Conservation (phyloP, 92 coral and sea anemone genomes). For the Siderastrea siderea region DNA sequence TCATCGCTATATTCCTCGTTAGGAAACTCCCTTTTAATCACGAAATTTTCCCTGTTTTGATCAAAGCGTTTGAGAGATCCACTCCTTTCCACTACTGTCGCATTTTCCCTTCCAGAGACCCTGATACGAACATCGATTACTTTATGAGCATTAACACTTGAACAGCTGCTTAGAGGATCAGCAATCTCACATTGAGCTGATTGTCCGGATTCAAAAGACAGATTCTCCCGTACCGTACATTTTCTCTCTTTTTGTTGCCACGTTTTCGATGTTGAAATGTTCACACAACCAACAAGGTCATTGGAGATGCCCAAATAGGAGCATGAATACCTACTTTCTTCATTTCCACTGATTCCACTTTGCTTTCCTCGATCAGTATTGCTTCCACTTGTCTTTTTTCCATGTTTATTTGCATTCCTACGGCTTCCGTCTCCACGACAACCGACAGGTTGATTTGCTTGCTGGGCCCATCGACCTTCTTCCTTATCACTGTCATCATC, state of each 20-base stretch:
- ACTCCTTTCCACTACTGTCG: background rate
- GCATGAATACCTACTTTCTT: background rate
- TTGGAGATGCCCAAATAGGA: background rate
- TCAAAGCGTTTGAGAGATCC: background rate
- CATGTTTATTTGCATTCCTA: background rate
- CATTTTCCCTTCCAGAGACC: background rate
- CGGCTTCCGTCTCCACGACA: slow-evolving; percentile 2
- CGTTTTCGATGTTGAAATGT: background rate
- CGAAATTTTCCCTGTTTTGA: background rate
- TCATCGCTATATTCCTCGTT: slow-evolving; percentile 30
- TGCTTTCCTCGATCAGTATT: slow-evolving; percentile 36
- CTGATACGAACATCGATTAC: slow-evolving; percentile 20
- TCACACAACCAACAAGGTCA: background rate
- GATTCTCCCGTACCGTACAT: background rate
- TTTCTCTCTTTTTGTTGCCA: background rate
- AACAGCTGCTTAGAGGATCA: background rate
- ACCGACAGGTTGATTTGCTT: background rate
- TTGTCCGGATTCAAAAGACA: background rate
- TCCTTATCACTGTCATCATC: slow-evolving; percentile 44
- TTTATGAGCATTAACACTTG: background rate
- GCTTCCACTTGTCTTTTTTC: background rate
- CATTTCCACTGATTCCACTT: background rate
- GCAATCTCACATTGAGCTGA: background rate
- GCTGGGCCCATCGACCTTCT: slow-evolving; percentile 19
- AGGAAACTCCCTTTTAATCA: background rate